These are phyloP conservation scores for Drusus annulatus DNA, from an alignment of 1,140 invertebrate species.

Conservation along the genomic window DNA sequence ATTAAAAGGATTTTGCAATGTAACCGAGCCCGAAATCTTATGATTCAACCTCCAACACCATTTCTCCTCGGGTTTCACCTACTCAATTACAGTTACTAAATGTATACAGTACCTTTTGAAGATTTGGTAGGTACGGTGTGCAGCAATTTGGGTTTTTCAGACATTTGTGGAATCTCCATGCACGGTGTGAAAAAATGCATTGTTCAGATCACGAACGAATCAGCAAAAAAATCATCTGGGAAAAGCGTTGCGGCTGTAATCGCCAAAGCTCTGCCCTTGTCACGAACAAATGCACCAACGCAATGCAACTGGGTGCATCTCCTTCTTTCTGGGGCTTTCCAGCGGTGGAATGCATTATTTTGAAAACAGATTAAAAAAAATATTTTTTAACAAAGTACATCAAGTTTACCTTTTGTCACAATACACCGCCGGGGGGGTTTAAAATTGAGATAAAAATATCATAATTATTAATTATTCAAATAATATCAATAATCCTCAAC, in stretches of 20 bases:
- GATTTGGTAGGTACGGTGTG: background rate
- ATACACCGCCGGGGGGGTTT: no score
- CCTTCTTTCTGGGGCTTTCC: no score
- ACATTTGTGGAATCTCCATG: background rate
- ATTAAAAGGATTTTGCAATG: no score
- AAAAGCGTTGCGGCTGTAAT: background rate
- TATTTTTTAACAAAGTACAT: no score
- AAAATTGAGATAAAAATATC: no score
- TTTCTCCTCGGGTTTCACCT: no score
- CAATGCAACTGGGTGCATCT: background rate
- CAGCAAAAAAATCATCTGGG: background rate
- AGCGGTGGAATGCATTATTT: background rate
- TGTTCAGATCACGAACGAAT: constrained; percentile 14
- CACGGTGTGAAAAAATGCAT: background rate
- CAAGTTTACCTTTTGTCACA: no score
- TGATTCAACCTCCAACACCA: no score
- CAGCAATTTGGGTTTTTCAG: background rate
- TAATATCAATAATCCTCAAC: no score
- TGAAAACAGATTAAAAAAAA: background rate
- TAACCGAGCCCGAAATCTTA: no score
- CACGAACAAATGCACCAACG: background rate
- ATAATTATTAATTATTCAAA: no score
- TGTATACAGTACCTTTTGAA: background rate
- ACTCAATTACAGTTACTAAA: no score
- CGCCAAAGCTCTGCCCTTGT: background rate